Base-by-base conservation (phyloP, 2,888 invertebrate species). In the Megastigmus dorsalis region DNA sequence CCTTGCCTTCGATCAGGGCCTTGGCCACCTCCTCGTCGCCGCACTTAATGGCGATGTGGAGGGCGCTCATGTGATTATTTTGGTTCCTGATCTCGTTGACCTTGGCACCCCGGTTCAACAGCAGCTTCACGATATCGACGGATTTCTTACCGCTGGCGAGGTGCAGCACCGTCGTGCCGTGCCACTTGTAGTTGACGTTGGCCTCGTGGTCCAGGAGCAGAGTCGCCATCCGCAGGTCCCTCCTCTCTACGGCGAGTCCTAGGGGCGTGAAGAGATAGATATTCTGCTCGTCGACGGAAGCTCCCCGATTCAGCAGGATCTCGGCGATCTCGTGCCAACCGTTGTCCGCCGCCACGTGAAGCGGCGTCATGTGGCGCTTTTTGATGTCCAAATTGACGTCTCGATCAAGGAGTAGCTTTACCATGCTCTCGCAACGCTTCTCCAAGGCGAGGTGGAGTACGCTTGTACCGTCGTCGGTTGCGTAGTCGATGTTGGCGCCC, bases 1-100 rank as follows among this genome's bases (percentile, higher is more conserved):
- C 93, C 20, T 92, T 92, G 67, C 90, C 83, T 3, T 85, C 88
- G 0, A 92, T 88, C 1, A 93, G 85, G 70, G 91, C 88, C 43
- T 85, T 85, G 0, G 90, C 90, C 54, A 91, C 89, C 5, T 89
- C 88, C 15, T 83, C 75, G 20, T 89, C 84, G 10, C 89, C 87
- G 69, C 89, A 89, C 55, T 89, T 79, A 0, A 92, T 89, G 0
- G 93, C 92, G 82, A 92, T 92, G 77, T 93, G 93, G 18, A 93
- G 84, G 0, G 93, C 92, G 3, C 92, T 92, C 0, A 59, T 6
- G 10, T 50, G 20, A 18, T 60, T 50, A 3, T 4, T 6, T 5
- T 60, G 50, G 52, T 67, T 57, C 57, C 9, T 10, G 10, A 10
- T 57, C 68, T 48, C 59, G 28, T 69, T 59, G 2, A 62, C 52